Evolutionary conservation across 1,140 invertebrate genomes (phyloP).

Genomic region (Chrysomallon squamiferum): DNA sequence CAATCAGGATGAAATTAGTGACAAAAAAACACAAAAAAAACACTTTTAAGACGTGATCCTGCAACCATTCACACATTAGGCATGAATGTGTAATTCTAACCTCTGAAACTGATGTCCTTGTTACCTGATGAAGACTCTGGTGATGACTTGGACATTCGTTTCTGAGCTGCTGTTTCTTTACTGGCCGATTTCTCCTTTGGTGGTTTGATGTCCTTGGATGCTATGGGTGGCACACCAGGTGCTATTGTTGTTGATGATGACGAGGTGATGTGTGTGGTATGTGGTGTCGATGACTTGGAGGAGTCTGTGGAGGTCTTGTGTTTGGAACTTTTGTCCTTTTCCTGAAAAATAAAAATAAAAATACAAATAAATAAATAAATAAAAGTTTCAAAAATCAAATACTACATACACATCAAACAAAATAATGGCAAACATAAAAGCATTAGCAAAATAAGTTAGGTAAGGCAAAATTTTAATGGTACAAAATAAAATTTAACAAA

Average conservation of each 20-base stretch:
- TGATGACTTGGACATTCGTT: not conserved
- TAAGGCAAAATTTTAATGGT: too few relatives aligned
- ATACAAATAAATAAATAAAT: not conserved
- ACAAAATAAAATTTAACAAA: too few relatives aligned
- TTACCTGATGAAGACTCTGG: not conserved
- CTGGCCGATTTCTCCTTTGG: not conserved
- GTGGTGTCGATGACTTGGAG: not conserved
- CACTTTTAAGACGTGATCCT: too few relatives aligned
- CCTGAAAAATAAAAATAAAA: not conserved
- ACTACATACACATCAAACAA: too few relatives aligned
- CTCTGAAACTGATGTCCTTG: too few relatives aligned
- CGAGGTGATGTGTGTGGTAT: not conserved
- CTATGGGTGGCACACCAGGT: not conserved
- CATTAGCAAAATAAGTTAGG: too few relatives aligned
- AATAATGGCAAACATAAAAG: too few relatives aligned
- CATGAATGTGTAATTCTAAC: too few relatives aligned
- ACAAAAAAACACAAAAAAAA: too few relatives aligned
- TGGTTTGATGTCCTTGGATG: constrained; percentile 1
- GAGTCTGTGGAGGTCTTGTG: not conserved
- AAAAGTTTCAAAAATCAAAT: too few relatives aligned
- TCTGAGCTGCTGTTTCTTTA: not conserved
- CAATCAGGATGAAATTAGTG: too few relatives aligned
- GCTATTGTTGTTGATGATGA: not conserved
- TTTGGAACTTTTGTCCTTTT: not conserved
- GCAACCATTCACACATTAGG: too few relatives aligned